Percentiles rank a stretch among this genome's conserved stretches.
These are phyloP conservation scores for Dendrophyllia cribrosa DNA, from an alignment of 64 coral and sea anemone genomes.

Conservation along the genomic window DNA sequence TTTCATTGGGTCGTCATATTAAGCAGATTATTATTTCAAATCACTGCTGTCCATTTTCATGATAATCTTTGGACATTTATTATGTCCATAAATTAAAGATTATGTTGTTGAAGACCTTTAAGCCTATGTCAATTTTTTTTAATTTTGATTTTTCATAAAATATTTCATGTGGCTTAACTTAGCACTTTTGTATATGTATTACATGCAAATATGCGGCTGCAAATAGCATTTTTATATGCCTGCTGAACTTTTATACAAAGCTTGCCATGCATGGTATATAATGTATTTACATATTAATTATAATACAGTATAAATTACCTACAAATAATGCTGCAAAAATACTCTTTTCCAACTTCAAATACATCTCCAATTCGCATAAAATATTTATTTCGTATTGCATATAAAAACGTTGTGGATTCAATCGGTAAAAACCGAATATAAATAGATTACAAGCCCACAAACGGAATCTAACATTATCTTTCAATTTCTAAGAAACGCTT, in stretches of 20 bases:
- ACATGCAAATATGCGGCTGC: not conserved
- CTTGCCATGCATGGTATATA: not conserved
- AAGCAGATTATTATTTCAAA: not conserved
- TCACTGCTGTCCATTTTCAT: constrained; percentile 8
- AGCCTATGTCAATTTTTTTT: not conserved
- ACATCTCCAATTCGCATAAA: constrained; percentile 49
- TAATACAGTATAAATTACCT: constrained; percentile 61
- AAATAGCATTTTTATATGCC: constrained; percentile 5
- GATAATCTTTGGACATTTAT: not conserved
- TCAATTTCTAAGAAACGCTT: not conserved
- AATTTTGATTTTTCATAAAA: constrained; percentile 10
- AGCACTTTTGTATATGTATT: not conserved
- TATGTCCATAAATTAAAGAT: constrained; percentile 26
- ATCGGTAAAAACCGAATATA: constrained; percentile 38
- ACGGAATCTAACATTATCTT: not conserved
- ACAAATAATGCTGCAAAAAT: constrained; percentile 54
- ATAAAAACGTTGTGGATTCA: constrained; percentile 47
- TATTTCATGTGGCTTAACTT: not conserved
- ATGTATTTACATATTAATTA: constrained; percentile 3
- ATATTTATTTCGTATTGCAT: constrained; percentile 31
- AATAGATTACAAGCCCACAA: constrained; percentile 28
- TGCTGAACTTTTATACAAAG: constrained; percentile 8
- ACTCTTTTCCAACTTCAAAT: constrained; percentile 53
- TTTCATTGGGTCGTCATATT: not conserved
- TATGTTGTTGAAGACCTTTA: not conserved